Evolutionary conservation across 2,797 vertebrate genomes (phyloP), one percentile per base, ranked within the genome.

Genomic region (Hippopotamyrus pictus): DNA sequence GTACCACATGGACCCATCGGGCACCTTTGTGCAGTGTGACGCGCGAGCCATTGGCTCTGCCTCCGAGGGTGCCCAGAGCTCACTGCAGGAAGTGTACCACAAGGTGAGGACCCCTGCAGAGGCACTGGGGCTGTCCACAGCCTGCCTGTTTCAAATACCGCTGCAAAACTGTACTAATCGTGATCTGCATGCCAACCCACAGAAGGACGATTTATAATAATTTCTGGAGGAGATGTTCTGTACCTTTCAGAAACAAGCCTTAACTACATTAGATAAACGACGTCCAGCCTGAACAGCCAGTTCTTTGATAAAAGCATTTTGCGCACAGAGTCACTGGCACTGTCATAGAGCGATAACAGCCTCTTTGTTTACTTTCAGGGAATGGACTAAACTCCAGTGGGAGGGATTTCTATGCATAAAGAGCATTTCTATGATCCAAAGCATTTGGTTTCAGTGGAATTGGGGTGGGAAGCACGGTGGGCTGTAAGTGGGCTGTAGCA

Each of bases 1-100:
- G 91, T 99, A 98, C 94, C 98, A 99, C 94, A 99, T 99, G 98
- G 98, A 99, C 90, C 98, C 98, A 0, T 99, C 98, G 2, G 98
- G 98, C 87, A 99, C 98, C 0, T 99, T 99, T 90, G 98, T 99
- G 88, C 98, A 98, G 93, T 99, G 98, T 33, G 98, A 99, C 82
- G 98, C 98, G 90, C 96, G 97, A 91, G 98, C 98, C 22, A 99
- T 99, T 9, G 98, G 98, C 90, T 99, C 98, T 1, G 98, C 98
- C 5, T 99, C 98, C 0, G 98, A 99, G 92, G 98, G 98, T 2
- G 98, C 98, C 22, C 98, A 99, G 96, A 99, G 98, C 94, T 99
- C 98, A 50, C 95, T 99, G 91, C 98, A 99, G 44, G 98, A 99
- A 93, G 97, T 99, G 92, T 99, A 99, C 93, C 98, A 99, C 92